Evolutionary conservation across 2,113 vertebrate genomes (phyloP).

Genomic region (Tenrec ecaudatus): DNA sequence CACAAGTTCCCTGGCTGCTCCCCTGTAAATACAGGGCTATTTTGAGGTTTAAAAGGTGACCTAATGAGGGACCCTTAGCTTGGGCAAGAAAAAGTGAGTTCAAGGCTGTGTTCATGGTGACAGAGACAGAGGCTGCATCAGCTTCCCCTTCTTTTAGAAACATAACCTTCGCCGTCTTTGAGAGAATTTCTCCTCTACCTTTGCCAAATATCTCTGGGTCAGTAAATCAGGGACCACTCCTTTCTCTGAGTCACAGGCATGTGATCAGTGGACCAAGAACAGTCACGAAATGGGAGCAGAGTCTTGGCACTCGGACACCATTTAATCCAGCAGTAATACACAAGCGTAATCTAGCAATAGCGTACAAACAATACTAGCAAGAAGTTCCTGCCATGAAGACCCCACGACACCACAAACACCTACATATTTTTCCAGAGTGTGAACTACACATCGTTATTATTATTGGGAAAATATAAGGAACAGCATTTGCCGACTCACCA

Average conservation of each 20-base stretch:
- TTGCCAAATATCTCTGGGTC: neutral
- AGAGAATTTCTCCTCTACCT: neutral
- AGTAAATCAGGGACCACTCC: neutral
- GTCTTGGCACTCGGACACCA: neutral
- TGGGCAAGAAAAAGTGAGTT: neutral
- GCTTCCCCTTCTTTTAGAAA: neutral
- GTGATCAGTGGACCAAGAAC: neutral
- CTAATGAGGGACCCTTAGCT: neutral
- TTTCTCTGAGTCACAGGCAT: neutral
- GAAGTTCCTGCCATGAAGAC: neutral
- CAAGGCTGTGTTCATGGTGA: neutral
- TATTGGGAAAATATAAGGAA: neutral
- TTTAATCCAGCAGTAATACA: neutral
- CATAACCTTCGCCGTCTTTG: neutral
- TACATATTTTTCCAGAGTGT: neutral
- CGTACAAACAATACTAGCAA: too few species aligned
- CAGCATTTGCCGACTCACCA: neutral
- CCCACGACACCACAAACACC: rapidly evolving
- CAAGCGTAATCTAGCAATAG: rapidly evolving
- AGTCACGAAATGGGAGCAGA: neutral
- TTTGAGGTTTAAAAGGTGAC: neutral
- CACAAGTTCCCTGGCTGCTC: neutral
- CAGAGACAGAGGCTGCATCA: neutral
- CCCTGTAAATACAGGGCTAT: neutral
- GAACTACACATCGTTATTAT: neutral